Evolutionary conservation across 2,113 vertebrate genomes (phyloP).

Genomic region (Zapornia atra): DNA sequence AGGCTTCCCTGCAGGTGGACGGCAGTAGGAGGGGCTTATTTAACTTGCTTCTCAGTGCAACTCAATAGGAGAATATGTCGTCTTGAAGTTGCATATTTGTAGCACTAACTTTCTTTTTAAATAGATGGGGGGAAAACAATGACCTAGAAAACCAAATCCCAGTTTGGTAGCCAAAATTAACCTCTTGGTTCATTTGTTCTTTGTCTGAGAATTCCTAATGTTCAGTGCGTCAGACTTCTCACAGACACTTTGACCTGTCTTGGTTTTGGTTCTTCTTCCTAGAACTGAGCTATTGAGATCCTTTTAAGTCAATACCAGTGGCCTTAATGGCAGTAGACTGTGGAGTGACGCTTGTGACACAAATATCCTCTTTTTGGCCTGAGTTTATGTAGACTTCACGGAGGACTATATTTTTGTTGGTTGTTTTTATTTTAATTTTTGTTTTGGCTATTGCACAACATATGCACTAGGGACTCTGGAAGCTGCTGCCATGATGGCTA

Average conservation of each 20-base stretch:
- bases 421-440: constrained; percentile 63
- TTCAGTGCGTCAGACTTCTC: constrained; percentile 72
- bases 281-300: constrained; percentile 77
- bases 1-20: constrained; percentile 69
- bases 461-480: constrained; percentile 84
- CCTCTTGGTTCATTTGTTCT: constrained; percentile 79
- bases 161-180: constrained; percentile 85
- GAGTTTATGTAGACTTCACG: constrained; percentile 76
- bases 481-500: constrained; percentile 79
- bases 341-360: constrained; percentile 78
- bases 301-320: constrained; percentile 78
- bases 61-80: constrained; percentile 66
- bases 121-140: constrained; percentile 75
- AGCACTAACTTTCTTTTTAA: constrained; percentile 84
- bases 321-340: constrained; percentile 83
- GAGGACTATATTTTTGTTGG: constrained; percentile 75
- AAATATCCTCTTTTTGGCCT: constrained; percentile 73
- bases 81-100: constrained; percentile 82
- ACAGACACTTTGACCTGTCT: constrained; percentile 74
- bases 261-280: constrained; percentile 74
- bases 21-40: constrained; percentile 75
- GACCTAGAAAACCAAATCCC: constrained; percentile 87
- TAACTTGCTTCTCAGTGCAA: constrained; percentile 80
- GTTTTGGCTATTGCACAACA: constrained; percentile 80
- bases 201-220: constrained; percentile 79